phyloP scores from a whole-genome alignment of 2,797 vertebrate species.

The Mormyrops boulengeri region DNA sequence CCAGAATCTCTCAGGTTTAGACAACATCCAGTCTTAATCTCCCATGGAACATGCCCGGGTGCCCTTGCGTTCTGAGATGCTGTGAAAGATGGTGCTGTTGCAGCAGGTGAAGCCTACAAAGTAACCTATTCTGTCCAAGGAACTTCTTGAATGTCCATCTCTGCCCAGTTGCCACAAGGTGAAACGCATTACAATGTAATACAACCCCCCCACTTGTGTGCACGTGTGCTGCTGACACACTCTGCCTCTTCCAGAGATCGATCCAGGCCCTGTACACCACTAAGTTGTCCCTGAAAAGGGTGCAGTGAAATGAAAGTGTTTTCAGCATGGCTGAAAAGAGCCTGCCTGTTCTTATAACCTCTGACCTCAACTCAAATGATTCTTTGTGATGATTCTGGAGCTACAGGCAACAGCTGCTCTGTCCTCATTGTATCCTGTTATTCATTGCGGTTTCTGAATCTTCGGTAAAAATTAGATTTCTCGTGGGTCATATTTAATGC shows the following conservation, averaged over 20 bases:
- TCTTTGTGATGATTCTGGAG: constrained; percentile 2
- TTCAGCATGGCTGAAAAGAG: neutral
- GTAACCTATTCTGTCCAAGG: constrained; percentile 30
- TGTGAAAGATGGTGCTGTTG: constrained; percentile 32
- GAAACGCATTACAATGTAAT: neutral
- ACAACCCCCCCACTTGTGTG: neutral
- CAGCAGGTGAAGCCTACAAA: constrained; percentile 18
- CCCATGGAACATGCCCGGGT: neutral
- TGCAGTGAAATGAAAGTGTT: neutral
- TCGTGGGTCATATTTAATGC: neutral
- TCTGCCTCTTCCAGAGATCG: neutral
- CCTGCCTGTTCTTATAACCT: neutral
- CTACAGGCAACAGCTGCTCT: neutral
- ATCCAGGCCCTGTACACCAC: neutral
- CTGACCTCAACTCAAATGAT: neutral
- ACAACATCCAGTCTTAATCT: neutral
- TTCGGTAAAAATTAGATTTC: neutral
- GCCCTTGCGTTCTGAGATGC: neutral
- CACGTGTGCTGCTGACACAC: neutral
- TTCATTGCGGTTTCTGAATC: neutral
- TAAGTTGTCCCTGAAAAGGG: neutral
- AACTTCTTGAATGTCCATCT: constrained; percentile 18
- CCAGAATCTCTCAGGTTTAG: neutral
- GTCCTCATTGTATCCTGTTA: neutral
- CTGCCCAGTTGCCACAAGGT: neutral